Conservation (phyloP, 2,113 vertebrate species). For the Galemys pyrenaicus region DNA sequence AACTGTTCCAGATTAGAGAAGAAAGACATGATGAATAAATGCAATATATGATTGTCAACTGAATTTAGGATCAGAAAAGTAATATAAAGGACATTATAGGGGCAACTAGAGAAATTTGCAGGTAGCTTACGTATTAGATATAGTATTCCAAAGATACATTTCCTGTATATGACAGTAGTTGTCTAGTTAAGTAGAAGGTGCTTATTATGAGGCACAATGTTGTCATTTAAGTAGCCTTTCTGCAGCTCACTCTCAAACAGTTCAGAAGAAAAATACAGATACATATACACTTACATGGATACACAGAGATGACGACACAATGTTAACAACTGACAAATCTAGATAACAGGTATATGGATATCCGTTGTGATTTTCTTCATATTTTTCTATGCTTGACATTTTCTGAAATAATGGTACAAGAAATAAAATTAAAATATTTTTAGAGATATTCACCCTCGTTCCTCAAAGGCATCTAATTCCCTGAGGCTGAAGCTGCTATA, state of each 20-base stretch:
- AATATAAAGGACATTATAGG: background rate
- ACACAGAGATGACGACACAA: background rate
- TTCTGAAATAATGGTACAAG: background rate
- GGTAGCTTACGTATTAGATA: background rate
- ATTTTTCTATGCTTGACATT: background rate
- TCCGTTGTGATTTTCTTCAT: background rate
- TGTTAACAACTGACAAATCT: slow-evolving; percentile 24
- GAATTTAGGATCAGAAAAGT: slow-evolving; percentile 13
- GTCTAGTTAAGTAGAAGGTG: background rate
- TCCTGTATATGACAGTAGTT: background rate
- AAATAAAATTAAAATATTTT: background rate
- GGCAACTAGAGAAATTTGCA: background rate
- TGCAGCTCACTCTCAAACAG: background rate
- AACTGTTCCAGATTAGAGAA: slow-evolving; percentile 24
- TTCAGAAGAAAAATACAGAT: background rate
- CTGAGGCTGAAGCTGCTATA: background rate
- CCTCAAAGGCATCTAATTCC: background rate
- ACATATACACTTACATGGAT: background rate
- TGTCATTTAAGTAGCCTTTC: background rate
- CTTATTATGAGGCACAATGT: background rate
- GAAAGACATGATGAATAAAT: slow-evolving; percentile 2
- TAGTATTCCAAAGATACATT: background rate
- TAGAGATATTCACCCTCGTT: background rate
- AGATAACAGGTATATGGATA: background rate
- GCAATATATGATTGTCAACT: background rate